Evolutionary conservation across 1,140 invertebrate genomes (phyloP).

Genomic region (fruit fly (Drosophila melanogaster)): Release_6_plus_ISO1_MT NC_004354.4:977501-978000

Average conservation of each 20-base stretch:
- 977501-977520: too few species aligned
- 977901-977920: constrained; percentile 9
- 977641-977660: background rate
- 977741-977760: background rate
- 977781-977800: background rate
- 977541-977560: constrained; percentile 56
- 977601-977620: constrained; percentile 8
- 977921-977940: constrained; percentile 20
- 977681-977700: background rate
- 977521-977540: constrained; percentile 22
- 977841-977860: background rate
- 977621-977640: constrained; percentile 9
- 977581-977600: constrained; percentile 49
- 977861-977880: background rate
- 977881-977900: background rate
- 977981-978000: constrained; percentile 44
- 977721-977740: background rate
- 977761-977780: background rate
- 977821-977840: background rate
- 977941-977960: constrained; percentile 43
- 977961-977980: constrained; percentile 27
- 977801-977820: background rate
- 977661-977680: background rate
- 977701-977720: background rate
- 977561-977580: constrained; percentile 54